A percentile compares a stretch with the other conserved stretches of the same genome.
These are phyloP conservation scores for Tamandua tetradactyla DNA, from an alignment of 2,797 vertebrate genomes.

Conservation along the genomic window DNA sequence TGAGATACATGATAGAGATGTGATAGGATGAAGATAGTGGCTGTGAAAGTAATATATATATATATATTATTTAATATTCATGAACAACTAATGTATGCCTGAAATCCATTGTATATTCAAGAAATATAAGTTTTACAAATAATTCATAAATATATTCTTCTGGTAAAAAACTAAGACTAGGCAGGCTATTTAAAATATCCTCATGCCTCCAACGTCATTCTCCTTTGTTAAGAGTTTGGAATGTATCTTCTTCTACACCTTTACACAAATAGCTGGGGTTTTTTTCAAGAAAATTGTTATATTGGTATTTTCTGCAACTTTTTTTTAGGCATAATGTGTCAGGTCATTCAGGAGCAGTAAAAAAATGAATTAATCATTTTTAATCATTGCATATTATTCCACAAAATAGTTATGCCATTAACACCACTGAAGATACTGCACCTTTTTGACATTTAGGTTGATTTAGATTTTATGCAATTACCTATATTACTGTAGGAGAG, in stretches of 20 bases:
- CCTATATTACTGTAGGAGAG: not conserved
- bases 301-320: not conserved
- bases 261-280: too few relatives aligned
- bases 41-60: not conserved
- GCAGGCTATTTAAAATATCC: not conserved
- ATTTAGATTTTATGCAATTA: constrained; percentile 26
- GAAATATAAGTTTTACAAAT: not conserved
- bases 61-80: not conserved
- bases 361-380: not conserved
- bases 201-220: not conserved
- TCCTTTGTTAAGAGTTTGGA: too few relatives aligned
- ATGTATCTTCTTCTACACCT: too few relatives aligned
- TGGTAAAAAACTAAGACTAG: not conserved
- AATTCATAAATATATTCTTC: not conserved
- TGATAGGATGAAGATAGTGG: not conserved
- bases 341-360: not conserved
- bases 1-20: too few relatives aligned
- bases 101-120: not conserved
- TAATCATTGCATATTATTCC: not conserved
- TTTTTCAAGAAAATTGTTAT: not conserved
- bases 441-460: not conserved
- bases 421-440: not conserved
- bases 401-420: not conserved
- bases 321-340: not conserved
- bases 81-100: not conserved